Evolutionary conservation across 2,113 vertebrate species (phyloP).

Genomic region (Dasyprocta punctata): DNA sequence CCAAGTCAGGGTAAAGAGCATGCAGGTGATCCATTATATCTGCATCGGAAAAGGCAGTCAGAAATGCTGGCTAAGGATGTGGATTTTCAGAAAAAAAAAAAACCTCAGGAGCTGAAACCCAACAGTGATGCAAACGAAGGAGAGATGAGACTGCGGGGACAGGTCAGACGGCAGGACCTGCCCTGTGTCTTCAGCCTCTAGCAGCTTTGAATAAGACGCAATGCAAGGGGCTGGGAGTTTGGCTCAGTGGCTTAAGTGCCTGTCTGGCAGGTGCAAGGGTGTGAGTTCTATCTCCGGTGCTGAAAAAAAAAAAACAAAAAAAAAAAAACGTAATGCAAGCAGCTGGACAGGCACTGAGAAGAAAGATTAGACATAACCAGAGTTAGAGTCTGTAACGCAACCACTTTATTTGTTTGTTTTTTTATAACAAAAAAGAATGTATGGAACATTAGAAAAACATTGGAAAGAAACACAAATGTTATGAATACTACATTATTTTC

Average conservation of each 20-base stretch:
- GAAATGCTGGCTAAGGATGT: not conserved
- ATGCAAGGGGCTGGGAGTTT: no score
- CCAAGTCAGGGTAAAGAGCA: not conserved
- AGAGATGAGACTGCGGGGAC: not conserved
- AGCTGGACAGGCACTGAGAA: not conserved
- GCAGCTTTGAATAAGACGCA: not conserved
- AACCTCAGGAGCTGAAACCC: not conserved
- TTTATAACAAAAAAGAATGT: no score
- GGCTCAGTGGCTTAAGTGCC: no score
- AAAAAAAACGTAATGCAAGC: no score
- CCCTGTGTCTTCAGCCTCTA: no score
- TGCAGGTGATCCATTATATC: not conserved
- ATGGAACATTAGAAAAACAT: no score
- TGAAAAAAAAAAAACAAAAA: no score
- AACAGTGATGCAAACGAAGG: not conserved
- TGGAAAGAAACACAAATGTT: no score
- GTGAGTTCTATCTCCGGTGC: no score
- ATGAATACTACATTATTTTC: no score
- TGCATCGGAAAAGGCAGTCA: not conserved
- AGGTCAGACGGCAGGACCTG: not conserved
- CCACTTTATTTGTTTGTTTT: no score
- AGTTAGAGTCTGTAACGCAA: not conserved
- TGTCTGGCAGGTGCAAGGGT: no score
- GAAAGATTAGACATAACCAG: not conserved
- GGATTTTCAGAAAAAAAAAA: not conserved